These are phyloP conservation scores for Drosophila rufa DNA, from an alignment of 1,140 invertebrate species.

Conservation along the genomic window DNA sequence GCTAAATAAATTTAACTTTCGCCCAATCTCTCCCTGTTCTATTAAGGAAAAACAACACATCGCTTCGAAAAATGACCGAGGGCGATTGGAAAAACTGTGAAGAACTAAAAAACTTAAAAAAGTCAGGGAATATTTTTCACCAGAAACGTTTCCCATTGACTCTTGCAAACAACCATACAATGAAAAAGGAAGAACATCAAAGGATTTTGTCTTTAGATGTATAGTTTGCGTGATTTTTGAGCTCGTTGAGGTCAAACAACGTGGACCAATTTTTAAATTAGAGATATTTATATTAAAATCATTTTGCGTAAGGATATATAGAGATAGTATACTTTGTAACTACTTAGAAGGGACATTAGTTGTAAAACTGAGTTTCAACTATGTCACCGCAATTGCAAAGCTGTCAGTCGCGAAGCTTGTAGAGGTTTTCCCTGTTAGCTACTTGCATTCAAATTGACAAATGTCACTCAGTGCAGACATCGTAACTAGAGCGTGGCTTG, in stretches of 20 bases:
- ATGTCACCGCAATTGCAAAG: slow-evolving; percentile 38
- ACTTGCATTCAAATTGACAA: slow-evolving; percentile 60
- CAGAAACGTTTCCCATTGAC: slow-evolving; percentile 29
- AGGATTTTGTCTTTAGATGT: slow-evolving; percentile 18
- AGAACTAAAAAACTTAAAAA: slow-evolving; percentile 28
- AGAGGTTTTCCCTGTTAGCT: slow-evolving; percentile 25
- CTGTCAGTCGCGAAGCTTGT: slow-evolving; percentile 19
- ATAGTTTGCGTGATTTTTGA: slow-evolving; percentile 5
- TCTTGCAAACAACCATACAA: slow-evolving; percentile 16
- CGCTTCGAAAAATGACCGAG: slow-evolving; percentile 31
- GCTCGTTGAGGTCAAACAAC: slow-evolving; percentile 6
- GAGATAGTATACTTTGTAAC: slow-evolving; percentile 1
- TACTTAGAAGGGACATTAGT: slow-evolving; percentile 20
- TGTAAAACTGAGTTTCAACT: slow-evolving; percentile 40
- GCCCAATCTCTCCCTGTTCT: slow-evolving; percentile 1
- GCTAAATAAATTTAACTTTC: slow-evolving; percentile 60
- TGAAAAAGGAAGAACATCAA: slow-evolving; percentile 23
- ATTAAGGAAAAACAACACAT: slow-evolving; percentile 20
- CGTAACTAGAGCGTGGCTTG: slow-evolving; percentile 30
- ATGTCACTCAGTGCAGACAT: slow-evolving; percentile 55
- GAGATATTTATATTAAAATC: slow-evolving; percentile 41
- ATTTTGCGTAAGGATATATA: neutral
- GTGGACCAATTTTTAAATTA: slow-evolving; percentile 56
- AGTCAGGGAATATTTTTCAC: slow-evolving; percentile 14
- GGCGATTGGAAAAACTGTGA: slow-evolving; percentile 39